phyloP scores from a whole-genome alignment of 2,797 vertebrate genomes.

The Limnodromus scolopaceus region DNA sequence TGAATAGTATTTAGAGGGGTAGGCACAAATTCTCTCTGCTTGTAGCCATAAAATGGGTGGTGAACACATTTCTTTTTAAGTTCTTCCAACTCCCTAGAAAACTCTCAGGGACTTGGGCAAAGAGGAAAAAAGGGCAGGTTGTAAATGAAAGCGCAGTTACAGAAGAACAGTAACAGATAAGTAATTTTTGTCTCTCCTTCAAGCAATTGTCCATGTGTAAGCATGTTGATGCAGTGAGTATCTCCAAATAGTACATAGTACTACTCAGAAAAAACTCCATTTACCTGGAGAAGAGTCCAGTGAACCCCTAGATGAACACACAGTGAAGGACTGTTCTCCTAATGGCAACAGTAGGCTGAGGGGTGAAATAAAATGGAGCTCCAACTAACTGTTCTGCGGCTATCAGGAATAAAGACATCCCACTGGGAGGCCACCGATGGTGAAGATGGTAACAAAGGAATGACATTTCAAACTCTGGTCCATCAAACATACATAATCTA shows the following conservation, averaged over 20 bases:
- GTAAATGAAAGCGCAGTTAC: background rate
- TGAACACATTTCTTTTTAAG: background rate
- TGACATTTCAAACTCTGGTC: background rate
- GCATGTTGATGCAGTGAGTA: background rate
- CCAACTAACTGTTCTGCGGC: background rate
- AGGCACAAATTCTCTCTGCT: background rate
- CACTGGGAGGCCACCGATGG: background rate
- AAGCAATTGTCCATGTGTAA: background rate
- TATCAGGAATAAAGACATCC: background rate
- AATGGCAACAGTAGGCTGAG: background rate
- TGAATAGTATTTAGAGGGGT: background rate
- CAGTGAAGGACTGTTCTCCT: background rate
- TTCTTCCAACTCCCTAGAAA: background rate
- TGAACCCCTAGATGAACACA: background rate
- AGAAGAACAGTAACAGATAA: background rate
- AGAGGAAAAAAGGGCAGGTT: background rate
- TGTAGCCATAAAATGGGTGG: background rate
- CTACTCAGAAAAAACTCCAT: background rate
- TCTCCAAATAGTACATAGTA: background rate
- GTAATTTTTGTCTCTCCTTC: background rate
- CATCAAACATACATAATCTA: background rate
- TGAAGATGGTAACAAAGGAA: background rate
- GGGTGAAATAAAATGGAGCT: background rate
- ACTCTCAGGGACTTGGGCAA: background rate
- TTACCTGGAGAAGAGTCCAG: background rate